phyloP scores from a whole-genome alignment of 2,797 vertebrate genomes.

The Dryobates pubescens region DNA sequence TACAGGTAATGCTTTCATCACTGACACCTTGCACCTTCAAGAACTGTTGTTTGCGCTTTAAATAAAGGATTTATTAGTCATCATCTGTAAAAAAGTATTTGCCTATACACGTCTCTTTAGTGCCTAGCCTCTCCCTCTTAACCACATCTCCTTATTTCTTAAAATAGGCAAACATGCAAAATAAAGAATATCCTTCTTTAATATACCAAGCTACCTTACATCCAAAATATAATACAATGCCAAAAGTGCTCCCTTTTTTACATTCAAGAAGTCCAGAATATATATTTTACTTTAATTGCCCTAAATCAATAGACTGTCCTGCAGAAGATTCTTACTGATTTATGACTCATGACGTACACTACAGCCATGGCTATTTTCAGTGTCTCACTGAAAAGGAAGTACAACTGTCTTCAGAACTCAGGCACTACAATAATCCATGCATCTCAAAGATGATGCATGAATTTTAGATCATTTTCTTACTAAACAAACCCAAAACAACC shows the following conservation, averaged over 20 bases:
- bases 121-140: not conserved
- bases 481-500: not conserved
- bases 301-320: slow-evolving; percentile 58
- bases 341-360: slow-evolving; percentile 56
- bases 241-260: slow-evolving; percentile 26
- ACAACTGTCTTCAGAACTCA: not conserved
- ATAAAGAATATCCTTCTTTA: not conserved
- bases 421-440: not conserved
- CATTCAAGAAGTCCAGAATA: slow-evolving; percentile 33
- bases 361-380: slow-evolving; percentile 59
- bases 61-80: not conserved
- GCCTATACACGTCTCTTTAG: not conserved
- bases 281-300: slow-evolving; percentile 57
- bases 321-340: slow-evolving; percentile 63
- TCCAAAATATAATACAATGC: not conserved
- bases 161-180: slow-evolving; percentile 12
- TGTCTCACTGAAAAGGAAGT: slow-evolving; percentile 8
- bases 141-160: not conserved
- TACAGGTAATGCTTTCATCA: not conserved
- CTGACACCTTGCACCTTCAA: not conserved
- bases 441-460: not conserved
- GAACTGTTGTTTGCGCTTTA: not conserved
- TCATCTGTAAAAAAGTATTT: not conserved
- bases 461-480: not conserved
- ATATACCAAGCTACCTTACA: not conserved